phyloP scores from a whole-genome alignment of 1,140 invertebrate genomes.

The Octopus bimaculoides region DNA sequence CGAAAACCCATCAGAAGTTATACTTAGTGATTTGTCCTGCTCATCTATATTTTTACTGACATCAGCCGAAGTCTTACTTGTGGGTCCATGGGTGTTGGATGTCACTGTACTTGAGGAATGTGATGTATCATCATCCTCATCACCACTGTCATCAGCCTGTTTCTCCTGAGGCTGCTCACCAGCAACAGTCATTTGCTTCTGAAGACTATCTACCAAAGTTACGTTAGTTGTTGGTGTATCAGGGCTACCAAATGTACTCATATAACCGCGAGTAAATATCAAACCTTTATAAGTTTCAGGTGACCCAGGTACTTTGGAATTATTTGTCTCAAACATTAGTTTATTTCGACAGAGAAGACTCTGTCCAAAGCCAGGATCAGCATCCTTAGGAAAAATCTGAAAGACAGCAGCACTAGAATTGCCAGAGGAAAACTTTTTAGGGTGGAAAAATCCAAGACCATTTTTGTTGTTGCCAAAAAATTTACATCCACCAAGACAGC shows the following conservation, averaged over 20 bases:
- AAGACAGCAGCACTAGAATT: conserved; percentile 40
- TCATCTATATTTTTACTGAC: not conserved
- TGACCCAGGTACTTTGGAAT: conserved; percentile 23
- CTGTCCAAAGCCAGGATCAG: conserved; percentile 84
- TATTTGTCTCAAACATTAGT: conserved; percentile 79
- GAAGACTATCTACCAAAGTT: not conserved
- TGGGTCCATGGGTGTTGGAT: not conserved
- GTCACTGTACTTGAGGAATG: not conserved
- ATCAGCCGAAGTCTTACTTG: not conserved
- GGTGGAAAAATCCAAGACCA: conserved; percentile 83
- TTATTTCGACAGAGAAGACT: conserved; percentile 85
- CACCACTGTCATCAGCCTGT: not conserved
- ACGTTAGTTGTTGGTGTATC: conserved; percentile 34
- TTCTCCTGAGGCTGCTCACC: not conserved
- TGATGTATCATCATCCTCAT: not conserved
- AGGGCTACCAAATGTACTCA: conserved; percentile 48
- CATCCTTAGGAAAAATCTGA: conserved; percentile 57
- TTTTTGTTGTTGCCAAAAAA: conserved; percentile 85
- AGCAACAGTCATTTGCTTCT: not conserved
- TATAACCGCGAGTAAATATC: conserved; percentile 47
- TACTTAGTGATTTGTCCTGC: not conserved
- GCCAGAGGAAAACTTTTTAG: conserved; percentile 60
- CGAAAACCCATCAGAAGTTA: not conserved
- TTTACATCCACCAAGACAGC: conserved; percentile 88
- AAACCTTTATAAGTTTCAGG: conserved; percentile 37